Base-by-base conservation (phyloP, 2,113 vertebrate species). In the Syrmaticus mikado region DNA sequence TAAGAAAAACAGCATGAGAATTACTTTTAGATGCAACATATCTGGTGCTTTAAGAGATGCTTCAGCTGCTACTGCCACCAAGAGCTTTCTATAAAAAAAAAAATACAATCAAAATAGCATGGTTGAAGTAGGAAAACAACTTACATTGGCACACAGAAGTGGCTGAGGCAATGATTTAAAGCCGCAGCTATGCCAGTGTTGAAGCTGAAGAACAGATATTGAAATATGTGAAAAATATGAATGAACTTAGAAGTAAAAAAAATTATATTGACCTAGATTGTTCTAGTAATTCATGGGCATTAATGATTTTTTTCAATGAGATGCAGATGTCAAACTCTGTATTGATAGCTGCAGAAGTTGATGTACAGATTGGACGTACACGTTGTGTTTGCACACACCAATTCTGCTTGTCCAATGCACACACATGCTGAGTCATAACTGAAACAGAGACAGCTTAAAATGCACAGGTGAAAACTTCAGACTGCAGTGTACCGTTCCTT, bases 151-250 rank as follows among this genome's bases (percentile, higher is more conserved):
- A 97, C 93, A 95, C 78, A 97, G 95, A 95, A 97, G 96, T 94
- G 94, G 96, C 97, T 97, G 96, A 96, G 95, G 95, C 92, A 95
- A 96, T 88, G 96, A 97, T 73, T 97, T 97, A 97, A 97, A 97
- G 95, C 95, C 87, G 68, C 96, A 97, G 94, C 95, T 97, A 95
- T 96, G 95, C 93, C 97, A 96, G 85, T 95, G 95, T 87, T 94
- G 95, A 85, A 97, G 95, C 90, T 97, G 89, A 96, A 95, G 96
- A 95, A 97, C 67, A 97, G 95, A 97, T 79, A 95, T 95, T 97
- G 91, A 96, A 95, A 96, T 90, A 96, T 0, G 72, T 93, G 87
- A 93, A 94, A 77, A 89, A 91, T 92, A 93, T 17, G 60, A 89
- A 88, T 52, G 66, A 96, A 93, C 87, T 77, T 78, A 76, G 27